Evolutionary conservation across 53 echinoderm and acorn worm species (phyloP).

Genomic region (Echinometra lucunter): DNA sequence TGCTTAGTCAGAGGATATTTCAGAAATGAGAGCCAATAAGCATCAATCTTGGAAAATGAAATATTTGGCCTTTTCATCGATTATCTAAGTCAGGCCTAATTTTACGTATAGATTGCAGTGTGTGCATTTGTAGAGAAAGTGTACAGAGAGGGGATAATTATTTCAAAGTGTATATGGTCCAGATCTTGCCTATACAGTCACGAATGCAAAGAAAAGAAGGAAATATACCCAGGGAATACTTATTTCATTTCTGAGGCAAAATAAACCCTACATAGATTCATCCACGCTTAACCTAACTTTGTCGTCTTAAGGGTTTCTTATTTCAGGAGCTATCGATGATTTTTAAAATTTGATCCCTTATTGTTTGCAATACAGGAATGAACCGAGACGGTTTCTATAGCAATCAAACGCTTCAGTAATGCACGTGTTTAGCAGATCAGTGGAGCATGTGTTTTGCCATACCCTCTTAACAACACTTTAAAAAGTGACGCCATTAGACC

Average conservation of each 20-base stretch:
- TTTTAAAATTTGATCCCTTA: conserved; percentile 31
- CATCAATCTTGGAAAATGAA: neutral
- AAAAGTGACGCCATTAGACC: neutral
- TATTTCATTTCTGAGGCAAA: neutral
- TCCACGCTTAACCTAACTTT: neutral
- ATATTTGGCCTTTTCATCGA: neutral
- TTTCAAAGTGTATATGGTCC: conserved; percentile 16
- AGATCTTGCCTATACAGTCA: neutral
- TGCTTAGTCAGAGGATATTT: neutral
- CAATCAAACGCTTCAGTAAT: conserved; percentile 20
- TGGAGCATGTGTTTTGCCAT: neutral
- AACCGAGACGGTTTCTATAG: neutral
- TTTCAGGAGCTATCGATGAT: neutral
- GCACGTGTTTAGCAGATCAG: neutral
- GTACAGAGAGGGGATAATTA: conserved; percentile 13
- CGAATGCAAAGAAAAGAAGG: neutral
- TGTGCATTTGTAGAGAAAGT: neutral
- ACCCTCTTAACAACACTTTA: neutral
- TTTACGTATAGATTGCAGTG: neutral
- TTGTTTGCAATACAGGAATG: neutral
- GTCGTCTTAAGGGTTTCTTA: neutral
- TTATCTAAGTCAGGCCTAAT: neutral
- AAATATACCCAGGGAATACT: neutral
- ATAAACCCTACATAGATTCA: neutral
- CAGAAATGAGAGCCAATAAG: conserved; percentile 5